phyloP scores from a whole-genome alignment of 2,113 vertebrate species.

The Glareola pratincola region DNA sequence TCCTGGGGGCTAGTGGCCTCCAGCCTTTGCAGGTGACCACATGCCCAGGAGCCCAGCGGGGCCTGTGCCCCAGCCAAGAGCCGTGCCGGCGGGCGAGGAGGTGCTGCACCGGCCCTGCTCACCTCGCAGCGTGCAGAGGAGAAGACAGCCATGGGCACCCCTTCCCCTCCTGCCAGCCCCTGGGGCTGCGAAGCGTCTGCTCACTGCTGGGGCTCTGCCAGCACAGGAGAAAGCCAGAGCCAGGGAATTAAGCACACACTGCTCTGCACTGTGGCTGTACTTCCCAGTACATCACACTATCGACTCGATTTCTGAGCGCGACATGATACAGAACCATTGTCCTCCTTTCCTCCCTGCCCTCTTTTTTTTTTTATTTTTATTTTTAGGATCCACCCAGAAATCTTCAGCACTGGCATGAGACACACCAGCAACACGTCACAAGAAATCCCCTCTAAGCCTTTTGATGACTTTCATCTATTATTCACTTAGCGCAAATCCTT shows the following conservation, averaged over 20 bases:
- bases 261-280: background rate
- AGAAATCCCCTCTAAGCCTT: conserved; percentile 28
- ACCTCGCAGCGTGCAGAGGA: background rate
- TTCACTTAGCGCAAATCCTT: conserved; percentile 41
- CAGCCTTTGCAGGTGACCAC: background rate
- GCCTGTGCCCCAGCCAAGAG: accelerated
- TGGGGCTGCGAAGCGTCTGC: background rate
- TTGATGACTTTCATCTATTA: conserved; percentile 40
- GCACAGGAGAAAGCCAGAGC: background rate
- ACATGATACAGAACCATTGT: background rate
- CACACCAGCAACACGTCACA: background rate
- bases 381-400: background rate
- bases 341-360: background rate
- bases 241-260: background rate
- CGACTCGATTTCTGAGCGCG: accelerated
- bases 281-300: background rate
- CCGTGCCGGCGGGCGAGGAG: background rate
- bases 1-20: background rate
- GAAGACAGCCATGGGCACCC: background rate
- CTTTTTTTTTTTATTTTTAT: background rate
- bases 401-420: background rate
- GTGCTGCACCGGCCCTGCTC: background rate
- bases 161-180: background rate
- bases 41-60: background rate
- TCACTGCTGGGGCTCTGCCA: accelerated